Evolutionary conservation across 1,140 invertebrate genomes (phyloP), one percentile per base, ranked within the genome.

Genomic region (Drosophila rhopaloa): DNA sequence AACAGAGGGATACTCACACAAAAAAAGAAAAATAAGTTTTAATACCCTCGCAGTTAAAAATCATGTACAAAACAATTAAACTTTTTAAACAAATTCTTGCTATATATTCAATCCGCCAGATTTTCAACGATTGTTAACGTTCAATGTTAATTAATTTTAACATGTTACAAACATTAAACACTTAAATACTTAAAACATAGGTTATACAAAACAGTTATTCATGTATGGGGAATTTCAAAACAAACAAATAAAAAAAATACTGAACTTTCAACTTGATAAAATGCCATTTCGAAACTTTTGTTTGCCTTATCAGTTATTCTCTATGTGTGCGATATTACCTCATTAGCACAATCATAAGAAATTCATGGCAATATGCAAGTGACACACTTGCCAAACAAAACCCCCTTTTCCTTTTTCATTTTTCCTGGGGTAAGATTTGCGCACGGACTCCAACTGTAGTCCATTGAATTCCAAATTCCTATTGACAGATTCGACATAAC

Each of bases 341-440:
- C 46, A 67, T 50, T 48, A 14, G 3, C 44, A 43, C 27, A 67
- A 65, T 67, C 63, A 35, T 32, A 40, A 35, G 59, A 65, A 50
- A 40, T 65, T 41, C 32, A 38, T 40, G 58, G 19, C 14, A 62
- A 61, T 14, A 10, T 32, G 24, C 46, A 35, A 50, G n/a, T 35
- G 27, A 10, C 27, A 50, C 48, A 50, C 48, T 50, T 32, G 47
- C 24, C 3, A 27, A 27, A 27, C 24, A 48, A 9, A 11, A 14
- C 41, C 41, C 5, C n/a, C 24, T 24, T 24, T 24, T 19, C 19
- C 19, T 19, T 19, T 10, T 19, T 2, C 16, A 10, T 4, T 9
- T 46, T 11, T 11, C n/a, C 16, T 10, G 14, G 9, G 43, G 41
- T 43, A 8, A 16, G 14, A 13, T 43, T 16, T 43, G 14, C 24